Evolutionary conservation across 2,797 vertebrate species (phyloP), one percentile per base, ranked within the genome.

Genomic region (Trichosurus vulpecula): DNA sequence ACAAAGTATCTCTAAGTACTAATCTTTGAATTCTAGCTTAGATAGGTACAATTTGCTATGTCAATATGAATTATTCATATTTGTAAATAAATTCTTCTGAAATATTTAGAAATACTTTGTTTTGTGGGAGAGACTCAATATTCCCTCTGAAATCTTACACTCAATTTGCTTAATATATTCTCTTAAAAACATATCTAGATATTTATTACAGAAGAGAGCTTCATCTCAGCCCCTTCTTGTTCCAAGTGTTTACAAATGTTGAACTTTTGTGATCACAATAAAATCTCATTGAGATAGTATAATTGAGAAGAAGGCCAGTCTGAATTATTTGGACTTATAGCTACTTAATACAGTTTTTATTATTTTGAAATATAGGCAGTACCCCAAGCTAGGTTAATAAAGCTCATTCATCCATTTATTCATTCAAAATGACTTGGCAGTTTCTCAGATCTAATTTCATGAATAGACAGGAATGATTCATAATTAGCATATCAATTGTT

Each of bases 91-190:
- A 81, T 81, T 9, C n/a, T 81, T 87, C 35, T 12, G 41, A 51
- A 74, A 87, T 87, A 27, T 27, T 87, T 87, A 29, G 41, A 87
- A 51, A 87, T 87, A 25, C 51, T 54, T 94, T 92, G 74, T 61
- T 81, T 94, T 92, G 91, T 97, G 95, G 95, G 92, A 95, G 95
- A 66, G 74, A 90, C 57, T 92, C 95, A 97, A 81, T 96, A 97
- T 96, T 96, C 96, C 95, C 94, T 97, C 96, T 96, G 96, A 97
- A 97, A 97, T 14, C 52, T 94, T 93, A 94, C 95, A 95, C 41
- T 96, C 95, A 95, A 94, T 96, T 96, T 94, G 92, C 93, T 95
- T 97, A 97, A 97, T 97, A 96, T 96, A 95, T 41, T 96, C 81
- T 53, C 97, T 87, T 87, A 51, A 87, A 81, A 87, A 51, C 41